Evolutionary conservation across 1,140 invertebrate species (phyloP), one percentile per base, ranked within the genome.

Genomic region (Epicauta chinensis): DNA sequence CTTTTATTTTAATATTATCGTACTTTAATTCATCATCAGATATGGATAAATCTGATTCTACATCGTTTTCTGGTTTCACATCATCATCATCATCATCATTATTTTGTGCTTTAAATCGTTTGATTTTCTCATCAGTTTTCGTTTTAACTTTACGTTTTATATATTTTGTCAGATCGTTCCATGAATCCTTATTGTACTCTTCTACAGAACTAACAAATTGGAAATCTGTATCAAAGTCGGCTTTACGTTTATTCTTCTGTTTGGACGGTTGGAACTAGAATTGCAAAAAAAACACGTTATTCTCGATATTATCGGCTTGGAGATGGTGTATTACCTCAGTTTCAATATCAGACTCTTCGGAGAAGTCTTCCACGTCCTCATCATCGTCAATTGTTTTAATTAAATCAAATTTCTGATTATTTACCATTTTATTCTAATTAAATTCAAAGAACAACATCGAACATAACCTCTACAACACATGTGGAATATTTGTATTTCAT

Each of bases 101-200:
- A 32, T 14, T 12, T 14, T 29, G 31, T 32, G 71, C 67, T 58
- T 83, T 71, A 2, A 81, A 71, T 66, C 76, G 82, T 56, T 77
- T 81, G 60, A 89, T 93, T 73, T 91, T 93, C 46, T 93, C 90
- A 73, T 93, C 89, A 3, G 89, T 74, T 65, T 89, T 89, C 13
- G 80, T 81, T 60, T 84, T 86, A 0, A 81, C 81, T 76, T 90
- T 91, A 36, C 85, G 73, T 65, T 80, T 79, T 16, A 92, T 89
- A 82, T 15, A 80, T 79, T 44, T 81, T 81, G 56, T 81, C 78
- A 53, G 67, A 75, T 91, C 87, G 72, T 89, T 84, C 89, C 87
- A 92, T n/a, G 84, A 80, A 65, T 89, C 86, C 68, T 77, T 77
- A 67, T 89, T 89, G 64, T 90, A 90, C 58, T 91, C 87, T 35